Percentiles rank a stretch among this genome's conserved stretches.
Evolutionary conservation across 2,113 vertebrate species (phyloP).

Genomic region (Patagioenas fasciata): DNA sequence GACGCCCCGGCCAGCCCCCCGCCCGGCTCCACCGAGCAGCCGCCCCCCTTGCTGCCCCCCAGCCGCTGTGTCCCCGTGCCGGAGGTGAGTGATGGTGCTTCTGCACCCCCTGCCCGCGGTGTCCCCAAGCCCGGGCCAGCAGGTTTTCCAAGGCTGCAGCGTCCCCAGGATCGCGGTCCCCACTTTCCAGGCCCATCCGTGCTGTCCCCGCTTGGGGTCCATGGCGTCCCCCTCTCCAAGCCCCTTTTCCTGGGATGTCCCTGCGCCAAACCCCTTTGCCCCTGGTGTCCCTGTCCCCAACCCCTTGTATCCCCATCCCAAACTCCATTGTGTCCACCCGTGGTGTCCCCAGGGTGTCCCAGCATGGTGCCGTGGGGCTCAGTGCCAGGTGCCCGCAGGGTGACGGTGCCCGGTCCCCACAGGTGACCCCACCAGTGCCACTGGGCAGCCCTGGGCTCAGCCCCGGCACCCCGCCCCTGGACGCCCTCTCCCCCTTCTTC

Average conservation of each 20-base stretch:
- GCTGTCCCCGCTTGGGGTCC: too few relatives aligned
- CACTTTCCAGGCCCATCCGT: too few relatives aligned
- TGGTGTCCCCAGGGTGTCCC: not conserved
- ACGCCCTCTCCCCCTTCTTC: conserved; percentile 93
- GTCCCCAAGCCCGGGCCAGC: not conserved
- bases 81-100: conserved; percentile 57
- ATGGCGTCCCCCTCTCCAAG: not conserved
- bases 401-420: accelerated
- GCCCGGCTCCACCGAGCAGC: conserved; percentile 45
- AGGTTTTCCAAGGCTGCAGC: too few relatives aligned
- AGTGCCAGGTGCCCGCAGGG: not conserved
- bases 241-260: not conserved
- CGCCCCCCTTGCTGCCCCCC: not conserved
- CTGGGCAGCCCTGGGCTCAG: conserved; percentile 53
- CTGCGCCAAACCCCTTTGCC: not conserved
- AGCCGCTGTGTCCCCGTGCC: conserved; percentile 50
- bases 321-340: accelerated
- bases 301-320: not conserved
- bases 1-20: conserved; percentile 17
- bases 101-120: too few relatives aligned
- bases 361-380: not conserved
- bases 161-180: too few relatives aligned
- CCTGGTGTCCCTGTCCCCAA: not conserved
- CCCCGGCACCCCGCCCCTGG: conserved; percentile 77
- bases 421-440: conserved; percentile 61